Evolutionary conservation across 2,888 invertebrate species (phyloP).

Genomic region (Callinectes sapidus): DNA sequence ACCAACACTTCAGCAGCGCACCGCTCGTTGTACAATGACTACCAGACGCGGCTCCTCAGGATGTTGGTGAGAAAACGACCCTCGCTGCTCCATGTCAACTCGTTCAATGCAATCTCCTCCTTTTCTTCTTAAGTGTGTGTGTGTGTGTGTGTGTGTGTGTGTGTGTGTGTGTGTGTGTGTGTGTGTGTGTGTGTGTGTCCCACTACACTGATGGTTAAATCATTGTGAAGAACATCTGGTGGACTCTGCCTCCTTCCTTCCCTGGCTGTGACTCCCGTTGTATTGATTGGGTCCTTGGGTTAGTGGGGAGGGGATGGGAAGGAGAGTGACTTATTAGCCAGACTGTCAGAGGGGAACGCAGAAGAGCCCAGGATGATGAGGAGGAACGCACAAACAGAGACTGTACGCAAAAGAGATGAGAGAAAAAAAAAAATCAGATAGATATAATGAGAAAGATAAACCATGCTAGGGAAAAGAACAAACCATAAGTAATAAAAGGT

Average conservation of each 20-base stretch:
- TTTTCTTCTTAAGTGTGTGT: background rate
- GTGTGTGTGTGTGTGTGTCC: constrained; percentile 6
- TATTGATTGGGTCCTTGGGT: background rate
- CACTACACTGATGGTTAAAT: constrained; percentile 10
- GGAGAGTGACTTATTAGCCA: background rate
- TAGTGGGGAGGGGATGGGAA: background rate
- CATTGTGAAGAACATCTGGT: background rate
- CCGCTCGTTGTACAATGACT: background rate
- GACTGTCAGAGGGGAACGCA: constrained; percentile 3
- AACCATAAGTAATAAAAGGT: background rate
- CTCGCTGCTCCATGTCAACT: background rate
- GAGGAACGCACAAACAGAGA: background rate
- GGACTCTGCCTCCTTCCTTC: background rate
- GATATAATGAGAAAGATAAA: no score
- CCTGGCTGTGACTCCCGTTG: background rate
- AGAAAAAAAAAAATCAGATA: background rate
- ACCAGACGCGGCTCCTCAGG: background rate
- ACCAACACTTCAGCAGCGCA: constrained; percentile 16
- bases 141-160: no score
- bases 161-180: constrained; percentile 14
- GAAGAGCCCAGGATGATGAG: background rate
- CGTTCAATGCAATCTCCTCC: background rate
- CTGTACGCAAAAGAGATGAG: background rate
- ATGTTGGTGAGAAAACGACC: background rate
- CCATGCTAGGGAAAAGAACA: no score